Base-by-base conservation (phyloP, 2,797 vertebrate genomes). In the Nyctibius grandis region DNA sequence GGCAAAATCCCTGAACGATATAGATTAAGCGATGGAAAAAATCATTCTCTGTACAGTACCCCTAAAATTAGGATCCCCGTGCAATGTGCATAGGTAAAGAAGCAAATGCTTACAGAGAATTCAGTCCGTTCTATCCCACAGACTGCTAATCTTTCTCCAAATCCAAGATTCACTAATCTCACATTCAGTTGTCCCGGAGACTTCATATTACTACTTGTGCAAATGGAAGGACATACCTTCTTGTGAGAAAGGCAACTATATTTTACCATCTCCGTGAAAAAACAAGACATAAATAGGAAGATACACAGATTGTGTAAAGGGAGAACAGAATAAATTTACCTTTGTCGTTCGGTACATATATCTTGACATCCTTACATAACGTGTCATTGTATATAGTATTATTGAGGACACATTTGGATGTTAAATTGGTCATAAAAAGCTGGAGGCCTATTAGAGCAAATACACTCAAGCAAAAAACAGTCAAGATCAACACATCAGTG, bases 381-480 rank as follows among this genome's bases (percentile, higher is more conserved):
- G 94, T 95, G 15, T 83, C 88, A 25, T 42, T 10, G 56, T 23
- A 59, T 1, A 0, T 0, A 31, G 4, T 4, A 22, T 42, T 65
- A 9, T 2, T 31, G 45, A 26, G 83, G 78, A 98, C 40, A 91
- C 98, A 98, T 76, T 96, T 98, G 38, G 47, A 56, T 81, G 11
- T 95, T 77, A 98, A 96, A 78, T 79, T 95, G 33, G 97, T 97
- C 97, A 96, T 97, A 85, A 98, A 98, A 67, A 98, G 97, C 85
- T 98, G 98, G 61, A 98, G 98, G 72, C 97, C 98, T 38, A 99
- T 98, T 38, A 99, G 98, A 63, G 99, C 99, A 56, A 99, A 99
- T 91, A 99, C 98, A 61, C 99, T 99, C 97, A 99, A 98, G 93
- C 98, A 99, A 97, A 99, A 99, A 81, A 99, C 98, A 4, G 99